Evolutionary conservation across 2,113 vertebrate genomes (phyloP).

Genomic region (Diglossa brunneiventris): DNA sequence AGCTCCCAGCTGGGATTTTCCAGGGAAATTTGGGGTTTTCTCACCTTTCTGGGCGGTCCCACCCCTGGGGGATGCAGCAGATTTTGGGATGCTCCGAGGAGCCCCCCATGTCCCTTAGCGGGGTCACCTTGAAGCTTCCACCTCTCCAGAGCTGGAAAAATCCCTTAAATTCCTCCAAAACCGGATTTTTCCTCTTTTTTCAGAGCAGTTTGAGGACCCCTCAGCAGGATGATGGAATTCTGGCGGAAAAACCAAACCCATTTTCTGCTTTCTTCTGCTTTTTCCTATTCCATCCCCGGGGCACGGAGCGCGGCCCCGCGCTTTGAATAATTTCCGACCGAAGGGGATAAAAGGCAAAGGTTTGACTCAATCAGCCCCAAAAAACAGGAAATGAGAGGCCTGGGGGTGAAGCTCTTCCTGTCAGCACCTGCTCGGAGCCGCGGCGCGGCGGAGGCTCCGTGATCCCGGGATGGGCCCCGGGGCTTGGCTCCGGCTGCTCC

Average conservation of each 20-base stretch:
- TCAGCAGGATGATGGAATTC: accelerated
- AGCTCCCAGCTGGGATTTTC: not conserved
- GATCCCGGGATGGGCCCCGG: not conserved
- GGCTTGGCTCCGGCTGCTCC: not conserved
- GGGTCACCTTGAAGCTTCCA: accelerated
- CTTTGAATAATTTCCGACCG: slow-evolving; percentile 17
- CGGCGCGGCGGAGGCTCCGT: accelerated
- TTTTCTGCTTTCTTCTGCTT: not conserved
- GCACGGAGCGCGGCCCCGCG: accelerated
- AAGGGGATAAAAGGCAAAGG: accelerated
- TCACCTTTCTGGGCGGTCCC: not conserved
- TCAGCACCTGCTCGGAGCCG: accelerated
- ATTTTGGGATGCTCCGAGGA: not conserved
- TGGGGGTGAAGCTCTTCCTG: accelerated
- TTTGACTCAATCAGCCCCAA: not conserved
- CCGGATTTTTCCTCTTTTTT: not conserved
- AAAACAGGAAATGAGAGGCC: slow-evolving; percentile 23
- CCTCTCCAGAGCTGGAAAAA: not conserved
- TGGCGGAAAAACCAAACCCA: accelerated
- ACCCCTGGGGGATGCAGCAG: not conserved
- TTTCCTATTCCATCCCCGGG: too few species aligned
- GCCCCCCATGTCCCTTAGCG: accelerated
- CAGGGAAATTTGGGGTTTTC: accelerated
- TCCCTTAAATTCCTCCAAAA: not conserved
- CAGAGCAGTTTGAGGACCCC: accelerated